Conservation (phyloP, 2,113 vertebrate genomes). For the Hylia prasina region DNA sequence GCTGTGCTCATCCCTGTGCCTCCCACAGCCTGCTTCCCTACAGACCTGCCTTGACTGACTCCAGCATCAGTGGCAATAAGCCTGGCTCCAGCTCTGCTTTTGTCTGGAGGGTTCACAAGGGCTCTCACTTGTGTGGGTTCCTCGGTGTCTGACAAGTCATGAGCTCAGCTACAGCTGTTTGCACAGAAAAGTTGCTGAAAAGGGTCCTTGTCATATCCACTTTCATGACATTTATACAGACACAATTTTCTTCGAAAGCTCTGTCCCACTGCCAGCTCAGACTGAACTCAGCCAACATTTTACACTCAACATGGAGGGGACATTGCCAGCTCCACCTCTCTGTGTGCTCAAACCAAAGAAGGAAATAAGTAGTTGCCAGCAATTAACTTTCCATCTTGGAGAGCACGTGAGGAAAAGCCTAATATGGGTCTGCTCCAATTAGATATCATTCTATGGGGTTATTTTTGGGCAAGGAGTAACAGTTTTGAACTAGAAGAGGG, state of each 20-base stretch:
- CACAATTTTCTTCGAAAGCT: neutral
- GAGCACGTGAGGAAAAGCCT: neutral
- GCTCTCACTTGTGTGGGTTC: neutral
- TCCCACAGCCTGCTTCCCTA: neutral
- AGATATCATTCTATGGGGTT: neutral
- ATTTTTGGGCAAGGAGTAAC: neutral
- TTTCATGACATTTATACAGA: neutral
- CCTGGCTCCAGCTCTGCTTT: neutral
- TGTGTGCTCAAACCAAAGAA: neutral
- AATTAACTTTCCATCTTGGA: neutral
- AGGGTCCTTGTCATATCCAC: neutral
- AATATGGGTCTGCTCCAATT: neutral
- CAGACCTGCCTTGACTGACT: neutral
- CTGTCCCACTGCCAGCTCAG: neutral
- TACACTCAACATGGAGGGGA: neutral
- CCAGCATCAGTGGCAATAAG: neutral
- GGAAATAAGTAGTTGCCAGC: neutral
- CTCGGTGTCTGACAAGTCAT: neutral
- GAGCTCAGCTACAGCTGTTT: neutral
- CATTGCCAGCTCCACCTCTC: neutral
- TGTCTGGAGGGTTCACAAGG: neutral
- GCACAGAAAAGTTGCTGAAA: neutral
- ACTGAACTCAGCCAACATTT: neutral
- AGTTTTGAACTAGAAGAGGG: neutral
- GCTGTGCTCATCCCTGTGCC: accelerated